Conservation (phyloP, 2,797 vertebrate species). For the Psittacula derbiana region DNA sequence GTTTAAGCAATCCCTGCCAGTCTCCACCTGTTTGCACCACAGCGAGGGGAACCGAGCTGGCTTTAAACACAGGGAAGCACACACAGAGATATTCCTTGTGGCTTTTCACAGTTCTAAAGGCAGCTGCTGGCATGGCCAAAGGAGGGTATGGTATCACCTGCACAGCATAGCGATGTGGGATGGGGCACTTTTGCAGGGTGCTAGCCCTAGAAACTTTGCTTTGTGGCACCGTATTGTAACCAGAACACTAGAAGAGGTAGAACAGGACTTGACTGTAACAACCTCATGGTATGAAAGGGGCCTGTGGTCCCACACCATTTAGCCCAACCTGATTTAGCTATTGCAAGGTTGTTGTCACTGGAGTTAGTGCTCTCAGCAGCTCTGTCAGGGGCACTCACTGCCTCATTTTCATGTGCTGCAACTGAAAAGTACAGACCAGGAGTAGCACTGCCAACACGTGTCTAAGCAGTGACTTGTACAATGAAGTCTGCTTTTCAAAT, state of each 20-base stretch:
- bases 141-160: neutral
- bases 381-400: neutral
- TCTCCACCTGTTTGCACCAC: neutral
- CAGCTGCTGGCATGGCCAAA: neutral
- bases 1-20: neutral
- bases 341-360: neutral
- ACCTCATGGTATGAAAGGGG: neutral
- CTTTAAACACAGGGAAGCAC: neutral
- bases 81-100: neutral
- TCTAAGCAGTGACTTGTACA: neutral
- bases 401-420: neutral
- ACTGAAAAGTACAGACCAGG: neutral
- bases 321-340: neutral
- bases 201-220: neutral
- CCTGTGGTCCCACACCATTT: neutral
- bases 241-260: neutral
- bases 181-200: neutral
- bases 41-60: neutral
- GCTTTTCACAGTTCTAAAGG: neutral
- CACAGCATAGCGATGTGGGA: neutral
- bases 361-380: neutral
- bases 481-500: neutral
- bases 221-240: neutral
- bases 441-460: neutral
- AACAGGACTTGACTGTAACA: neutral